A percentile compares a stretch with the other conserved stretches of the same genome.
phyloP scores from a whole-genome alignment of 2,113 vertebrate genomes.

The Orthochromis indermauri region DNA sequence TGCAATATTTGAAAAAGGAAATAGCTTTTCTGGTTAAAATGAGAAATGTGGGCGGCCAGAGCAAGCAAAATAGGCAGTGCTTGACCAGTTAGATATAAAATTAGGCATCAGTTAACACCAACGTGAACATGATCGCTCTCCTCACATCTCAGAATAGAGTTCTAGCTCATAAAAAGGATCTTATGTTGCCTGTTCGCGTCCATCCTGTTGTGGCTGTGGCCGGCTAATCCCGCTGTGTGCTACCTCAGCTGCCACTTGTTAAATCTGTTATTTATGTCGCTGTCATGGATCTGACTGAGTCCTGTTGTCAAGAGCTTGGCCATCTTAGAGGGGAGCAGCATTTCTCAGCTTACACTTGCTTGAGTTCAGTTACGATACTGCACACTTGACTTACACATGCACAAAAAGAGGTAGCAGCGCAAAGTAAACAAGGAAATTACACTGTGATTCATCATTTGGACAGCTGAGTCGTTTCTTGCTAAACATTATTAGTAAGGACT shows the following conservation, averaged over 20 bases:
- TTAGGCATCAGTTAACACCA: neutral
- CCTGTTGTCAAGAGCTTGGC: neutral
- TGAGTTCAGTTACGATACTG: neutral
- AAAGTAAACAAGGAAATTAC: neutral
- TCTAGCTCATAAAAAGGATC: neutral
- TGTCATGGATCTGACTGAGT: neutral
- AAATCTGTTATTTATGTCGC: neutral
- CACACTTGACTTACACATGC: neutral
- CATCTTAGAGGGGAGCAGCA: neutral
- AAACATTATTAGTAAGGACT: neutral
- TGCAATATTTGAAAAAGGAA: neutral
- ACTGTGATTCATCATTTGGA: neutral
- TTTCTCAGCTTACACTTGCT: neutral
- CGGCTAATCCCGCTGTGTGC: neutral
- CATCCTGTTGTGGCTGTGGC: neutral
- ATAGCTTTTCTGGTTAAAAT: neutral
- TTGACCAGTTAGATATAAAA: neutral
- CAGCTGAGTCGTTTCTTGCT: neutral
- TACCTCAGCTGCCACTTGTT: neutral
- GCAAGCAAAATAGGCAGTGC: neutral
- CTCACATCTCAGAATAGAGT: neutral
- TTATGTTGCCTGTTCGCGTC: neutral
- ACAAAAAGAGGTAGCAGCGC: neutral
- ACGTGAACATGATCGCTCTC: neutral
- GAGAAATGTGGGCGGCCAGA: rapidly evolving